These are phyloP conservation scores for Aegithalos caudatus DNA, from an alignment of 2,113 vertebrate species.

Conservation along the genomic window DNA sequence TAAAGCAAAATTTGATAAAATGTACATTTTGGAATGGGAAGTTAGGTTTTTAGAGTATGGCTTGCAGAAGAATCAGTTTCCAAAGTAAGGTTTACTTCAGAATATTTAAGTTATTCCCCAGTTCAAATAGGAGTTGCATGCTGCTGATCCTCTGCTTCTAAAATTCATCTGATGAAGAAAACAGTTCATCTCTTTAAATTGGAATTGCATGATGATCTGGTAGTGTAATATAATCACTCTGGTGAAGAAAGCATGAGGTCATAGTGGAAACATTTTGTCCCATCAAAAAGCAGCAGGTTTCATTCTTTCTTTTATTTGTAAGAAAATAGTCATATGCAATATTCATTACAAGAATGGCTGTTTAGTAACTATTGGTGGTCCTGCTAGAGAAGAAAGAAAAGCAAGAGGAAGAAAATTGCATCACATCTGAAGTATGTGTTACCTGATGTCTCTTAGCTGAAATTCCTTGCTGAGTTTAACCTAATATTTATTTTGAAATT, in stretches of 20 bases:
- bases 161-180: slow-evolving; percentile 57
- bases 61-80: neutral
- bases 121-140: neutral
- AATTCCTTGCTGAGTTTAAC: neutral
- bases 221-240: slow-evolving; percentile 22
- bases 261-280: slow-evolving; percentile 79
- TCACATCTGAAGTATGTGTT: neutral
- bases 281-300: slow-evolving; percentile 73
- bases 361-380: slow-evolving; percentile 1
- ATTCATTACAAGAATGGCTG: slow-evolving; percentile 34
- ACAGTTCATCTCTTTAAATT: slow-evolving; percentile 25
- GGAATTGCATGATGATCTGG: slow-evolving; percentile 17
- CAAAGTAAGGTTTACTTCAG: neutral
- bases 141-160: slow-evolving; percentile 1
- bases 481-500: neutral
- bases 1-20: neutral
- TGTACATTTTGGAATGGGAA: neutral
- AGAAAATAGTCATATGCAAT: slow-evolving; percentile 33
- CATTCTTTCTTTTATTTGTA: slow-evolving; percentile 71
- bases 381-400: neutral
- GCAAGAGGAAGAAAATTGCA: neutral
- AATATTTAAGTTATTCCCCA: neutral
- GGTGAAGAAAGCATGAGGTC: slow-evolving; percentile 73
- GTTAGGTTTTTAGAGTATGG: neutral
- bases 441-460: neutral